Evolutionary conservation across 2,888 invertebrate genomes (phyloP).

Genomic region (Slavum lentiscoides): DNA sequence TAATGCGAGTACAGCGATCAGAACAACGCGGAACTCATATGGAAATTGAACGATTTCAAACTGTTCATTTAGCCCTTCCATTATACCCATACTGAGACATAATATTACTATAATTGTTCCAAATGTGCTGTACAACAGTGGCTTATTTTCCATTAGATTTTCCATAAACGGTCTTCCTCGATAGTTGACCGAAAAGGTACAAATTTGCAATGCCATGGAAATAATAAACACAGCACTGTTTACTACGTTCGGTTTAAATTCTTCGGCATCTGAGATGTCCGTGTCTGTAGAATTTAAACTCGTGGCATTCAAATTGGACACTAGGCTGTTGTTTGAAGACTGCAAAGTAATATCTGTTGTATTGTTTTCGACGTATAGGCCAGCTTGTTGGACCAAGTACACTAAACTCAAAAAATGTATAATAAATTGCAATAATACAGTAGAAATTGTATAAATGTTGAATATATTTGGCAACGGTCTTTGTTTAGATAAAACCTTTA

Average conservation of each 20-base stretch:
- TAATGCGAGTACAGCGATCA: conserved; percentile 79
- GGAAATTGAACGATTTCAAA: conserved; percentile 90
- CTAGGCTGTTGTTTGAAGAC: background rate
- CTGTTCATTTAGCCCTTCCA: conserved; percentile 83
- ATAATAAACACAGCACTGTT: conserved; percentile 99
- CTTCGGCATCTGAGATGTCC: conserved; percentile 65
- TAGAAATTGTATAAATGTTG: conserved; percentile 94
- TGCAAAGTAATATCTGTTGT: background rate
- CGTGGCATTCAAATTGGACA: background rate
- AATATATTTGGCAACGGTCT: conserved; percentile 98
- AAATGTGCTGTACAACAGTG: conserved; percentile 86
- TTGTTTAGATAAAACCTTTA: conserved; percentile 88
- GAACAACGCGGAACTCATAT: conserved; percentile 83
- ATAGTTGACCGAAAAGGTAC: conserved; percentile 98
- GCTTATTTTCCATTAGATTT: conserved; percentile 86
- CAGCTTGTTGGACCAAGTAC: conserved; percentile 83
- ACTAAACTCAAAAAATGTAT: conserved; percentile 92
- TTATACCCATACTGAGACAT: conserved; percentile 78
- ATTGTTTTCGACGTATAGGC: conserved; percentile 25
- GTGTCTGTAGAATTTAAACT: conserved; percentile 59
- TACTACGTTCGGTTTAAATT: conserved; percentile 89
- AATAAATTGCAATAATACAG: conserved; percentile 90
- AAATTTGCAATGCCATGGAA: conserved; percentile 94
- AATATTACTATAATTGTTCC: conserved; percentile 81
- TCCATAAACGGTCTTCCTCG: conserved; percentile 99